phyloP scores from a whole-genome alignment of 2,888 invertebrate genomes.

The Oligia fasciuncula region DNA sequence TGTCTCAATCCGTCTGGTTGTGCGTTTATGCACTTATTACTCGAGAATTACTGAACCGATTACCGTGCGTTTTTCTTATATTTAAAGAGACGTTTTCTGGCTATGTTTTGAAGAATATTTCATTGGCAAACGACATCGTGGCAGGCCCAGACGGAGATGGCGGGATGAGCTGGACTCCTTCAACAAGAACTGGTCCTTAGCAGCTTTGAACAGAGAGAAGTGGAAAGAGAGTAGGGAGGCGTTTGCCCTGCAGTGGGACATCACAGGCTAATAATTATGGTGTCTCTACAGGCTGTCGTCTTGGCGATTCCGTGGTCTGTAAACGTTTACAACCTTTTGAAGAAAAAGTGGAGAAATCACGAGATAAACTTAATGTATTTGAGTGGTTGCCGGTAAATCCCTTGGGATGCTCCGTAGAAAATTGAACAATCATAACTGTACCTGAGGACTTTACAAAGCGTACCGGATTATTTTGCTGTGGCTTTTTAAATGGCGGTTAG shows the following conservation, averaged over 20 bases:
- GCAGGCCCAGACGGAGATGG: too few species aligned
- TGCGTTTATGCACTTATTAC: background rate
- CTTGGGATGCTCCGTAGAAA: constrained; percentile 56
- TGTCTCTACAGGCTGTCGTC: accelerated
- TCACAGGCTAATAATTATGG: too few species aligned
- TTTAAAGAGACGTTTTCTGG: background rate
- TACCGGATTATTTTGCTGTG: constrained; percentile 15
- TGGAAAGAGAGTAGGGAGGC: too few species aligned
- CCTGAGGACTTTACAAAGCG: constrained; percentile 17
- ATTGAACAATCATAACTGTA: constrained; percentile 70
- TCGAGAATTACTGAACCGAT: background rate
- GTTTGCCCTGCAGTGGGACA: too few species aligned
- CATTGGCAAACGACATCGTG: too few species aligned
- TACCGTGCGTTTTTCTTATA: background rate
- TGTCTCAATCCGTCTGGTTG: background rate
- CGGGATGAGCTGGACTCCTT: too few species aligned
- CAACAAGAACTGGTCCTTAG: too few species aligned
- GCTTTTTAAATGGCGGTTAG: background rate
- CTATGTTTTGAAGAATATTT: too few species aligned
- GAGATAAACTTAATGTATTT: constrained; percentile 46
- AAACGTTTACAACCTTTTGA: constrained; percentile 9
- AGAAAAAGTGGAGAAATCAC: constrained; percentile 14
- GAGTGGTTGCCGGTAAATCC: constrained; percentile 62
- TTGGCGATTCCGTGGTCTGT: background rate
- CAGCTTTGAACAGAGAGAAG: too few species aligned